Base-by-base conservation (phyloP, 1,140 invertebrate species). In the Apis dorsata region DNA sequence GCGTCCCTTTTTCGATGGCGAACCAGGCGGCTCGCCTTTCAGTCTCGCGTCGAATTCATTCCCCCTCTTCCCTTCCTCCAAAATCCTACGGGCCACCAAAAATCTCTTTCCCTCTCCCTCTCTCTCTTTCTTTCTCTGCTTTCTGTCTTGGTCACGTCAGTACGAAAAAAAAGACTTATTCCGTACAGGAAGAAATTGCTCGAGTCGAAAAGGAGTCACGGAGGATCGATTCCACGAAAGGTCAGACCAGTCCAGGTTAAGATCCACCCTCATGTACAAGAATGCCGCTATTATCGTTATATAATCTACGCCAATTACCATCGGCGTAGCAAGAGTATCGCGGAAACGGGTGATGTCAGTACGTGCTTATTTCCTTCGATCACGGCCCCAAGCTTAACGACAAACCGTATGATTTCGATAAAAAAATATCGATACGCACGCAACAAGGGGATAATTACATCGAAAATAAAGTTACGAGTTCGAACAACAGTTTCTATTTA, bases 241-340 rank as follows among this genome's bases (percentile, higher is more conserved):
- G 88, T 89, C 80, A 89, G 74, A 59, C 44, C 44, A 85, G 83
- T 81, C 62, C 82, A 60, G 51, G 74, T 71, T 81, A 79, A 81
- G 88, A 66, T 89, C 81, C 82, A 87, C 59, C 73, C 74, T 62
- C 73, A 73, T 78, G 65, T 77, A 86, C 65, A 70, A 85, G 83
- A 65, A 82, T 81, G 63, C 74, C 83, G 78, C 69, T 73, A 88
- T 90, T 87, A 89, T 87, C 87, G 62, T 85, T 60, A 72, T 81
- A 82, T 88, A 88, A 88, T 85, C 72, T 81, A 90, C 87, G 85
- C 74, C 89, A 79, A 90, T 90, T 90, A 90, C 66, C 68, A 28
- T 49, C 57, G 15, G 51, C 57, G 76, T 73, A 44, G n/a, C 75
- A 60, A 65, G 49, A 70, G 44, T 77, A 85, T 68, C 66, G 76